Percentiles rank a stretch among this genome's conserved stretches.
Conservation (phyloP, 2,888 invertebrate species). For the Leucophora obtusa region DNA sequence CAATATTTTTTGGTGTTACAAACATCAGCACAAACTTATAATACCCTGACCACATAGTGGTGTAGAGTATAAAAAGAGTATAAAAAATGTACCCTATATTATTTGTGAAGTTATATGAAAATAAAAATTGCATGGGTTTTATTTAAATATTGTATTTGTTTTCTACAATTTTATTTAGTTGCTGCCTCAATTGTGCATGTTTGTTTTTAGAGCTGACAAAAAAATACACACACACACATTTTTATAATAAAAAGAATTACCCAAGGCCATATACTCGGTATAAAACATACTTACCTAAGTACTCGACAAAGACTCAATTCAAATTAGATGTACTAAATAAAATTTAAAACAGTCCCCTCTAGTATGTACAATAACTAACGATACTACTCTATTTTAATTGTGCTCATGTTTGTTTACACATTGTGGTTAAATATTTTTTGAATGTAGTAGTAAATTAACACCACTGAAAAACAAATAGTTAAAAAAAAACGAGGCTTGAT, state of each 20-base stretch:
- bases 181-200: constrained; percentile 46
- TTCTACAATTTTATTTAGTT: constrained; percentile 14
- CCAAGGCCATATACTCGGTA: constrained; percentile 39
- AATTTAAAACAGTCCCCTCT: constrained; percentile 35
- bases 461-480: constrained; percentile 36
- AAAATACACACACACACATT: constrained; percentile 9
- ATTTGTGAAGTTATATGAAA: constrained; percentile 36
- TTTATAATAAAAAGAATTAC: constrained; percentile 9
- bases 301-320: constrained; percentile 40
- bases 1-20: too few relatives aligned
- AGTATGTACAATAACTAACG: not conserved
- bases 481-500: not conserved
- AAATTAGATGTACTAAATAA: constrained; percentile 48
- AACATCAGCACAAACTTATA: too few relatives aligned
- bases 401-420: constrained; percentile 7
- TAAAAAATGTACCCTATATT: not conserved
- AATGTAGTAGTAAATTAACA: constrained; percentile 33
- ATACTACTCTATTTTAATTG: not conserved
- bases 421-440: constrained; percentile 29
- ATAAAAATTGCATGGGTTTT: constrained; percentile 31
- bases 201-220: constrained; percentile 44
- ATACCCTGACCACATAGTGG: too few relatives aligned
- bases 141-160: constrained; percentile 12
- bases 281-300: constrained; percentile 13
- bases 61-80: too few relatives aligned